Percentiles rank a stretch among this genome's conserved stretches.
These are phyloP conservation scores for Lepidurus apus DNA, from an alignment of 1,140 invertebrate genomes.

Conservation along the genomic window DNA sequence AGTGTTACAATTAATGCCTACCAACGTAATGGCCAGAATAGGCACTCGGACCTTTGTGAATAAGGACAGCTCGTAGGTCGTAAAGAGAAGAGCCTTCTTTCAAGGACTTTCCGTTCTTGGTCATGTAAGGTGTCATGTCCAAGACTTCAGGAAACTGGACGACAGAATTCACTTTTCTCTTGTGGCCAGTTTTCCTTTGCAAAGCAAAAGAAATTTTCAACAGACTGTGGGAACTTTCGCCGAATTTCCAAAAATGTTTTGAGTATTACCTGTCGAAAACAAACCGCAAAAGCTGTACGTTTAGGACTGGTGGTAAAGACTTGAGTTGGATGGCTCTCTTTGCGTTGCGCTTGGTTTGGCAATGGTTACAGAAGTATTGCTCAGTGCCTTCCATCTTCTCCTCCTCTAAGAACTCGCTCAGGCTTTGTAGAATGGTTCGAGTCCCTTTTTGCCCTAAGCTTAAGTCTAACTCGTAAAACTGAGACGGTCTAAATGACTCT, in stretches of 20 bases:
- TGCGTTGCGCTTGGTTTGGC: constrained; percentile 59
- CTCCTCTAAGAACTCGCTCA: constrained; percentile 59
- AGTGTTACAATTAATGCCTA: constrained; percentile 37
- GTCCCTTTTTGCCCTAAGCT: constrained; percentile 53
- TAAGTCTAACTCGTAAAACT: constrained; percentile 63
- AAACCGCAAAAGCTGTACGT: constrained; percentile 63
- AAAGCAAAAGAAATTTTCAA: constrained; percentile 37
- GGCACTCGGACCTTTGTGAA: constrained; percentile 60
- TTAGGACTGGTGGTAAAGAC: constrained; percentile 61
- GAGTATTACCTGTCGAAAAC: constrained; percentile 56
- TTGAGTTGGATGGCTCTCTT: constrained; percentile 55
- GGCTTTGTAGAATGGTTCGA: constrained; percentile 51
- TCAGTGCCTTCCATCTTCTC: constrained; percentile 61
- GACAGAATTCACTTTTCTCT: constrained; percentile 62
- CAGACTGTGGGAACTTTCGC: neutral
- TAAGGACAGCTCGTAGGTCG: constrained; percentile 59
- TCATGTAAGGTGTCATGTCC: constrained; percentile 53
- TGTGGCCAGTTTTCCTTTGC: constrained; percentile 54
- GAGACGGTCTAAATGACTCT: constrained; percentile 54
- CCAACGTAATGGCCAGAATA: constrained; percentile 67
- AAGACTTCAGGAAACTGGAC: constrained; percentile 61
- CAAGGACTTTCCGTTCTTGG: neutral
- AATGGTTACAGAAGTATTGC: constrained; percentile 59
- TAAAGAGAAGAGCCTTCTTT: constrained; percentile 47
- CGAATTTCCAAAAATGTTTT: neutral